phyloP scores from a whole-genome alignment of 2,113 vertebrate genomes.

The Glareola pratincola region DNA sequence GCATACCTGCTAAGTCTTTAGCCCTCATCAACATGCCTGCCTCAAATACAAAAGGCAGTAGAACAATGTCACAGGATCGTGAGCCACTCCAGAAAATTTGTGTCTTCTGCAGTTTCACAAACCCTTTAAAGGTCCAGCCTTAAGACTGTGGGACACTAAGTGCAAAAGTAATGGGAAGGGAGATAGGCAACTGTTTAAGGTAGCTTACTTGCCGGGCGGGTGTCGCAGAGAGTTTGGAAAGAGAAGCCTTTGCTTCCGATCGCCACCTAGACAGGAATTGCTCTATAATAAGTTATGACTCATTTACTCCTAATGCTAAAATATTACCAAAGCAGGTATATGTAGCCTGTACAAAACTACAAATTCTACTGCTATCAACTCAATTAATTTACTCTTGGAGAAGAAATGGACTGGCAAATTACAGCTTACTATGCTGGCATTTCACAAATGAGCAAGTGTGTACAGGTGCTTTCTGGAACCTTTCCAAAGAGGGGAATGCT shows the following conservation, averaged over 20 bases:
- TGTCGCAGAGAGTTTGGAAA: background rate
- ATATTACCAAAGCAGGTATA: background rate
- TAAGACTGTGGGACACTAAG: background rate
- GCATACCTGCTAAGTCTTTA: background rate
- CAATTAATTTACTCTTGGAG: background rate
- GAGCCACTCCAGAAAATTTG: background rate
- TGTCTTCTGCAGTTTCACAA: background rate
- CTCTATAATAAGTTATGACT: background rate
- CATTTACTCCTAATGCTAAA: background rate
- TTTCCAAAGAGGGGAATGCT: background rate
- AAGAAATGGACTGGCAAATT: slow-evolving; percentile 36
- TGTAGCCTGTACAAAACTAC: background rate
- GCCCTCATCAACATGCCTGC: background rate
- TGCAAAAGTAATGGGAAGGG: background rate
- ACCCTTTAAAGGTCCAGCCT: background rate
- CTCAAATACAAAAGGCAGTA: background rate
- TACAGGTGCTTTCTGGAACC: background rate
- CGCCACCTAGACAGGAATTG: background rate
- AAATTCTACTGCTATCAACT: slow-evolving; percentile 13
- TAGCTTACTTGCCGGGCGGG: background rate
- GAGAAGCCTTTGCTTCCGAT: background rate
- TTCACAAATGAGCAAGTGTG: background rate
- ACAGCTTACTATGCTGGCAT: background rate
- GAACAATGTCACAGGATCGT: background rate
- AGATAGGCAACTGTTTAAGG: background rate